Base-by-base conservation (phyloP, 1,140 invertebrate species). In the Trichomalopsis sarcophagae region DNA sequence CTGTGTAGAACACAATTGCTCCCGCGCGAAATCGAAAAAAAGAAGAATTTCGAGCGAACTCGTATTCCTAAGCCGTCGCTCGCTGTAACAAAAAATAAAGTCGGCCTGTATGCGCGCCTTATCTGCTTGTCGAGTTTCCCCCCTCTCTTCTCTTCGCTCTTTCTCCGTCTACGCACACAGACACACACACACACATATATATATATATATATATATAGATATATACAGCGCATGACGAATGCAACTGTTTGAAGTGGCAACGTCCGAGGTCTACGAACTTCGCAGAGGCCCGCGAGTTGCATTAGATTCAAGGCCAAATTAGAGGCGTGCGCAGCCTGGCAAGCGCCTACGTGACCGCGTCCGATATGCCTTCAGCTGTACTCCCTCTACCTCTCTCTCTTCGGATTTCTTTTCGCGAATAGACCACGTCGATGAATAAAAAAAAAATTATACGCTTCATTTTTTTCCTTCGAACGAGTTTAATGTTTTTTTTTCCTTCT, bases 251-350 rank as follows among this genome's bases (percentile, higher is more conserved):
- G 83, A 88, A 88, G 87, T 86, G 87, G 84, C 88, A 89, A 88
- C 80, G 87, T 84, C 86, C 87, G 89, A 88, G 90, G 90, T 91
- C 89, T 89, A 89, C 86, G 90, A 90, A 91, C 89, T 89, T 85
- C 87, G 77, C 36, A 62, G 77, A 74, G 85, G 85, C 85, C 75
- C 86, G 86, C 86, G 86, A 87, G 87, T 88, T 89, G 89, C 89
- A 91, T 92, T 92, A 92, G 91, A 92, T 91, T 89, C 90, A 91
- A 91, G 90, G 91, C 87, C 89, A 89, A 92, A 90, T 91, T 91
- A 91, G 91, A 91, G 89, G 74, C 86, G 79, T 80, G 82, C 82
- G 50, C 36, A 33, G 86, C 85, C 71, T 66, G 78, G 76, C 74
- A 84, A 89, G 82, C 73, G 84, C 68, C 81, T 84, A n/a, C 82